Conservation (phyloP, 2,797 vertebrate genomes). For the Chelonia mydas region DNA sequence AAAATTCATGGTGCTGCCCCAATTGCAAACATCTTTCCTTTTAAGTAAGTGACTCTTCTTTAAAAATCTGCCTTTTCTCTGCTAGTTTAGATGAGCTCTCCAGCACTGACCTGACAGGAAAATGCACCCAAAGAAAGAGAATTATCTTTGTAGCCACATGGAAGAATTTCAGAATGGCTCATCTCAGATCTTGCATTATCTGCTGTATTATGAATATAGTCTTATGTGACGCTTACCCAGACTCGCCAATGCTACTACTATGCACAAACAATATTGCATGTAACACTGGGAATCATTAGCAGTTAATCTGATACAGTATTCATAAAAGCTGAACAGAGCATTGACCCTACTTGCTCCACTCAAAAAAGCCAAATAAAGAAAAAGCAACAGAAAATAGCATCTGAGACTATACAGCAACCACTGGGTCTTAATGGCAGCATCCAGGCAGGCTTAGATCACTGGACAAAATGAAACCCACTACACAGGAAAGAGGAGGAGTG, state of each 20-base stretch:
- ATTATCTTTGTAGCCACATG: not conserved
- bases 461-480: not conserved
- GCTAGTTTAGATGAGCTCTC: not conserved
- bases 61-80: not conserved
- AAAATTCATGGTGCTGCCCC: not conserved
- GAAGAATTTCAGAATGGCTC: not conserved
- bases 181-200: not conserved
- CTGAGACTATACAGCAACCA: not conserved
- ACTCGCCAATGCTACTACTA: not conserved
- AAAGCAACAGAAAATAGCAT: not conserved
- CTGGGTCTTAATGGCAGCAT: not conserved
- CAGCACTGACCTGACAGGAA: not conserved
- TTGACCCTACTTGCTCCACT: not conserved
- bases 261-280: not conserved
- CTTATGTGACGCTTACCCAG: not conserved
- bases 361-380: not conserved
- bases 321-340: not conserved
- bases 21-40: not conserved
- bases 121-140: not conserved
- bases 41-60: not conserved
- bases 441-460: not conserved
- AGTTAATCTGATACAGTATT: not conserved
- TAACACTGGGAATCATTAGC: not conserved
- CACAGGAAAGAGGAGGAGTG: not conserved
- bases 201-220: not conserved